Base-by-base conservation (phyloP, 2,888 invertebrate species). In the Melieria picta region DNA sequence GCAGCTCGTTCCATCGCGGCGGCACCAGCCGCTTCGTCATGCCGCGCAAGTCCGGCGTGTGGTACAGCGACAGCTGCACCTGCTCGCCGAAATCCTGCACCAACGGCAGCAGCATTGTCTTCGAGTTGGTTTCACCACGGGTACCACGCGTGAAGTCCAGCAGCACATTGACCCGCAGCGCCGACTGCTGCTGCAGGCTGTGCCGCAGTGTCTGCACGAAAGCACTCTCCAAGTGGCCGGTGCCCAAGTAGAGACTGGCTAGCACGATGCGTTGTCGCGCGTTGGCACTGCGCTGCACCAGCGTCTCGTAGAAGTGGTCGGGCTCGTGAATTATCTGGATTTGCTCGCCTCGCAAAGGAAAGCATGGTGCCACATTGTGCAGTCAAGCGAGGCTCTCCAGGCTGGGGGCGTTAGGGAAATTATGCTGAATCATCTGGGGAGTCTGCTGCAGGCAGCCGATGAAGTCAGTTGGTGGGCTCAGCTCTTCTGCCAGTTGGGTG, bases 201-300 rank as follows among this genome's bases (percentile, higher is more conserved):
- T 89, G 85, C 78, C 91, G 88, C 66, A 95, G 89, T 55, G 90
- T 88, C 65, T 91, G 88, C n/a, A 95, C 93, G 82, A 99, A 88
- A 66, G 92, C 90, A 71, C 89, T 89, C 86, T 99, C 99, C 78
- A 96, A 87, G 16, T 89, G 84, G 0, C 98, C 98, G 65, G 93
- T 97, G 11, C 99, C 99, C 72, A 99, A 88, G 84, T 99, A 99
- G 10, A 99, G 88, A 74, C 99, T 98, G 5, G 96, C 95, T 65
- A 99, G 86, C 0, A 93, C 92, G 80, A 97, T 93, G 78, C 96
- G 89, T 65, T 88, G 87, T 73, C 89, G 90, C 0, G 96, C 94
- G 68, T 85, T 87, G 4, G 87, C 87, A 82, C 93, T 92, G 82
- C 91, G 91, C 61, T 92, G 89, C 76, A 93, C 85, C 11, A 96